Evolutionary conservation across 2,888 invertebrate genomes (phyloP), one percentile per base, ranked within the genome.

Genomic region (Idaea biselata): DNA sequence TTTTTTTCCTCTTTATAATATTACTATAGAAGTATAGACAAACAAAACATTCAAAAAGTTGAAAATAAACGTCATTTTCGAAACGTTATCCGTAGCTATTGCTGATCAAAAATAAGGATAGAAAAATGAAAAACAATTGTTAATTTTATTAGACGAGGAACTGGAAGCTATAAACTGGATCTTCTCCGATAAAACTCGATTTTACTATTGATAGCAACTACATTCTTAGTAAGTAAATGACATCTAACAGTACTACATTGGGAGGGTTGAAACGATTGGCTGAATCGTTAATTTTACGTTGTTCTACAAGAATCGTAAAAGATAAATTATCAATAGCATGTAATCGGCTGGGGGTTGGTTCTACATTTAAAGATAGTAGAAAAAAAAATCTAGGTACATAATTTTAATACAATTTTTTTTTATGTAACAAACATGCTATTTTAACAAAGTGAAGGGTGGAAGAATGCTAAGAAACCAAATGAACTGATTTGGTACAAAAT

Each of bases 271-370:
- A 79, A 74, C 69, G 77, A 76, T 78, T 73, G 72, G 76, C 77
- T 76, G 68, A 80, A 76, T 78, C 78, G 83, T 84, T 81, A 77
- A 79, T 82, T 87, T 86, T 77, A 84, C 77, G 81, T 79, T 78
- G 74, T 81, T 82, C 77, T 74, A 75, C 72, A 80, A 81, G 81
- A 82, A 76, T 77, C 77, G 79, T 83, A 83, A 84, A 84, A 86
- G 81, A 81, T 80, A 83, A 88, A 86, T 83, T 81, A 82, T 84
- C 80, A 76, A 81, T 79, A 79, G 74, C 76, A 78, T 74, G 78
- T 78, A 67, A 75, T 67, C 72, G 64, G 64, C 70, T 68, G 66
- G 63, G 70, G n/a, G n/a, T n/a, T n/a, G n/a, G 70, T 73, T 77
- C 73, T 79, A 81, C 80, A 80, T 82, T 82, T 80, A 69, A 71